Percentiles rank a stretch among this genome's conserved stretches.
Evolutionary conservation across 2,888 invertebrate genomes (phyloP).

Genomic region (Coenonympha glycerion): DNA sequence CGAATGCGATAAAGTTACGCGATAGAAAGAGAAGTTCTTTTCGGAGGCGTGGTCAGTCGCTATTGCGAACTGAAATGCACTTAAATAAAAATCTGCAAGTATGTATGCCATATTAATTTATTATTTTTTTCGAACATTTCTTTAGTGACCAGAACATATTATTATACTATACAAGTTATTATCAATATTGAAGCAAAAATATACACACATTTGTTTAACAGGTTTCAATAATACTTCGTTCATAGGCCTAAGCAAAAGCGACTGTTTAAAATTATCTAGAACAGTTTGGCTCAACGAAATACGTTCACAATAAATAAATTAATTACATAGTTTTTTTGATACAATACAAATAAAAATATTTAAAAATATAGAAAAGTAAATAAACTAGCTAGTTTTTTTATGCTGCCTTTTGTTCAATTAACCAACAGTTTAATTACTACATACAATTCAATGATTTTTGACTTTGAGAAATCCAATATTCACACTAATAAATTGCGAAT

Average conservation of each 20-base stretch:
- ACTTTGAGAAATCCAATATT: not conserved
- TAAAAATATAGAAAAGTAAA: too few species aligned
- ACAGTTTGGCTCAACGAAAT: slow-evolving; percentile 24
- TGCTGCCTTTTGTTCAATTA: not conserved
- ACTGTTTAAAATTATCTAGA: slow-evolving; percentile 23
- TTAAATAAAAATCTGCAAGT: not conserved
- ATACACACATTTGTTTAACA: slow-evolving; percentile 30
- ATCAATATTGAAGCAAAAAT: slow-evolving; percentile 32
- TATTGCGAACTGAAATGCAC: too few species aligned
- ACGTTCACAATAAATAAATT: not conserved
- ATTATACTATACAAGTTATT: slow-evolving; percentile 17
- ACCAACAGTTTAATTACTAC: not conserved
- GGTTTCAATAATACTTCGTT: slow-evolving; percentile 20
- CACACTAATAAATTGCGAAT: not conserved
- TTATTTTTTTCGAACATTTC: slow-evolving; percentile 53
- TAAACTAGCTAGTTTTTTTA: not conserved
- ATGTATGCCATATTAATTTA: slow-evolving; percentile 40
- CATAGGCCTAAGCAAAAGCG: slow-evolving; percentile 27
- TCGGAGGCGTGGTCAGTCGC: too few species aligned
- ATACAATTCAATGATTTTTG: not conserved
- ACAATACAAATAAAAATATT: too few species aligned
- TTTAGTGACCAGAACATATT: slow-evolving; percentile 28
- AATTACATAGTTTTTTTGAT: too few species aligned
- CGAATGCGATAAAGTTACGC: too few species aligned
- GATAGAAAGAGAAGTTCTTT: too few species aligned